phyloP scores from a whole-genome alignment of 2,797 vertebrate genomes.

The Thripadectes ignobilis region DNA sequence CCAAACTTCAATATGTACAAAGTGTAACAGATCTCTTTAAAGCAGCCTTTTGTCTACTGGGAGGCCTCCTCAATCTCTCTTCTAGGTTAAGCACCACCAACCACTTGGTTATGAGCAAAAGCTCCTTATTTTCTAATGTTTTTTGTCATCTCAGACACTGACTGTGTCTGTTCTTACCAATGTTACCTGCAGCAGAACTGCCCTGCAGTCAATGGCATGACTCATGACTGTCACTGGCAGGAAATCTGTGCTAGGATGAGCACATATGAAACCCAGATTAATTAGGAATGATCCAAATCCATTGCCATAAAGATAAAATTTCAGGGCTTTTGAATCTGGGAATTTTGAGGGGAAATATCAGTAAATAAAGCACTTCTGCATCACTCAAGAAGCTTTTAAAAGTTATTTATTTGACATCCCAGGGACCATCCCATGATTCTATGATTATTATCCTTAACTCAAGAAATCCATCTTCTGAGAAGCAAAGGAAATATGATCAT shows the following conservation, averaged over 20 bases:
- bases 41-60: neutral
- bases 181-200: neutral
- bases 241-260: neutral
- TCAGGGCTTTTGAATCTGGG: neutral
- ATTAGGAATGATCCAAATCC: neutral
- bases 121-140: neutral
- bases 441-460: neutral
- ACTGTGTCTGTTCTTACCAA: neutral
- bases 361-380: neutral
- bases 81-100: neutral
- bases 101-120: neutral
- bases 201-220: fast-evolving
- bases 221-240: fast-evolving
- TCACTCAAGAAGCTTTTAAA: neutral
- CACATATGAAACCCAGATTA: neutral
- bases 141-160: neutral
- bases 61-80: neutral
- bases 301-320: neutral
- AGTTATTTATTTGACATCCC: neutral
- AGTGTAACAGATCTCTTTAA: neutral
- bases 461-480: neutral
- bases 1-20: neutral
- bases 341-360: neutral
- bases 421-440: neutral
- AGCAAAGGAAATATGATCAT: neutral